Conservation (phyloP, 2,888 invertebrate genomes). For the Orchestes rusci region DNA sequence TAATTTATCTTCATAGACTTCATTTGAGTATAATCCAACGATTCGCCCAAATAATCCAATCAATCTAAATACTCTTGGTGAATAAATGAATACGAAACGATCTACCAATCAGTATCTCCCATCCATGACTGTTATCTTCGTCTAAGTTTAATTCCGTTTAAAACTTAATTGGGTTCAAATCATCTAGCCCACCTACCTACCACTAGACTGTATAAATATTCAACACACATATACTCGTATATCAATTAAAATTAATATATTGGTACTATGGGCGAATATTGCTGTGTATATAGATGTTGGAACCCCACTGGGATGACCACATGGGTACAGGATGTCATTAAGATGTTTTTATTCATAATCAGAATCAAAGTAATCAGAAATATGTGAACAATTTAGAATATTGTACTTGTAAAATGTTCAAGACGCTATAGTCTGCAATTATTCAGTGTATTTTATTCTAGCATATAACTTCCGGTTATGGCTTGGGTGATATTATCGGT, state of each 20-base stretch:
- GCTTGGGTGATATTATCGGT: too few relatives aligned
- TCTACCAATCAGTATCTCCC: slow-evolving; percentile 13
- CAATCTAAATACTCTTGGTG: too few relatives aligned
- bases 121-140: slow-evolving; percentile 8
- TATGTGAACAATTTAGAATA: too few relatives aligned
- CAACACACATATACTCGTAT: slow-evolving; percentile 10
- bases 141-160: slow-evolving; percentile 17
- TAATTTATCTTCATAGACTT: too few relatives aligned
- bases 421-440: too few relatives aligned
- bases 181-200: slow-evolving; percentile 18
- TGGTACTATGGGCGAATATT: not conserved
- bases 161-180: slow-evolving; percentile 18
- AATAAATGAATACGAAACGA: slow-evolving; percentile 21
- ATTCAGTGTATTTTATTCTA: too few relatives aligned
- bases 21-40: too few relatives aligned
- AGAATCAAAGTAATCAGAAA: too few relatives aligned
- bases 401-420: too few relatives aligned
- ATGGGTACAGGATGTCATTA: slow-evolving; percentile 10
- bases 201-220: slow-evolving; percentile 14
- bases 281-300: slow-evolving; percentile 6
- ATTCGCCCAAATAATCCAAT: too few relatives aligned
- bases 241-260: slow-evolving; percentile 17
- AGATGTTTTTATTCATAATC: too few relatives aligned
- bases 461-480: too few relatives aligned
- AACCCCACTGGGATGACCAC: slow-evolving; percentile 4